Percentiles rank a stretch among this genome's conserved stretches.
phyloP scores from a whole-genome alignment of 2,797 vertebrate species.

The Picus viridis region DNA sequence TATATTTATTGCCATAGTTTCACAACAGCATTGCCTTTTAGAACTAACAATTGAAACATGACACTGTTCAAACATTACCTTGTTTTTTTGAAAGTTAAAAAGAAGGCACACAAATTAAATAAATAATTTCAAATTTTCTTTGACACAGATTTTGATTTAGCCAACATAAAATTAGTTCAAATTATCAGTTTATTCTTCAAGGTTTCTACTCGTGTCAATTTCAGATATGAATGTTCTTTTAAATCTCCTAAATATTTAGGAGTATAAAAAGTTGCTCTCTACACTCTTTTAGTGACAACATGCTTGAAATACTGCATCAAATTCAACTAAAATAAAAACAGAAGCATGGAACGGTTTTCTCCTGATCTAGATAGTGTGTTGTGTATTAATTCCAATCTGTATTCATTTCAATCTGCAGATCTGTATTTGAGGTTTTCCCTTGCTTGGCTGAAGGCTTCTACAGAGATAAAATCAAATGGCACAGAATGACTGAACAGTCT shows the following conservation, averaged over 20 bases:
- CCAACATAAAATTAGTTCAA: not conserved
- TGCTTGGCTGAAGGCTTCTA: not conserved
- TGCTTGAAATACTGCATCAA: not conserved
- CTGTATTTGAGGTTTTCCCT: not conserved
- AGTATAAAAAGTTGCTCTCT: not conserved
- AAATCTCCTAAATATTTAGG: not conserved
- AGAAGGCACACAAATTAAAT: not conserved
- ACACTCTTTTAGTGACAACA: not conserved
- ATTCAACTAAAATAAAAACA: not conserved
- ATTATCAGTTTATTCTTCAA: not conserved
- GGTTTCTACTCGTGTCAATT: not conserved
- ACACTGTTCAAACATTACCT: not conserved
- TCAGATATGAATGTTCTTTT: not conserved
- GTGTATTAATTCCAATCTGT: not conserved
- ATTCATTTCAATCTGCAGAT: not conserved
- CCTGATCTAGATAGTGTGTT: not conserved
- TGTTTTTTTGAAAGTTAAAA: not conserved
- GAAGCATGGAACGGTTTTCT: not conserved
- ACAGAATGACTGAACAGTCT: not conserved
- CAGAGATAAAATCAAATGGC: not conserved
- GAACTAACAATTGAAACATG: not conserved
- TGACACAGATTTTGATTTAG: not conserved
- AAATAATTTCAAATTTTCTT: not conserved
- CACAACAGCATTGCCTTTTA: not conserved
- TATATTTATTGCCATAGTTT: not conserved